Base-by-base conservation (phyloP, 1,140 invertebrate species). In the Drosophila mauritiana region DNA sequence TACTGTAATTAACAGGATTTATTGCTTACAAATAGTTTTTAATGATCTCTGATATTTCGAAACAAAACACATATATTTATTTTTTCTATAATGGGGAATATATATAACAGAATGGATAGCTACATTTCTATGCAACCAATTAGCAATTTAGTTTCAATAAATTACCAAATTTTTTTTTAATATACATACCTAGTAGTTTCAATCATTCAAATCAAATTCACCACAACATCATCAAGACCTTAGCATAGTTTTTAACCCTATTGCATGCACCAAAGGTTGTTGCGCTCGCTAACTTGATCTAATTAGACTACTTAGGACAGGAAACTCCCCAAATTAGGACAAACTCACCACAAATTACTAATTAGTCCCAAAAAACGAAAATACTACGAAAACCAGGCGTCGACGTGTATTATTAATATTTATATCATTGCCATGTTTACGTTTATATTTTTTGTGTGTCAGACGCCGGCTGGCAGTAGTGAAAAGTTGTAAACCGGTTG, bases 401-500 rank as follows among this genome's bases (percentile, higher is more conserved):
- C 27, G 27, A 31, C 31, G 17, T 34, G 48, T 8, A 25, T 36
- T 51, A 27, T 64, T 64, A 52, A 65, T 65, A 67, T 43, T 65
- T 42, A 34, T 27, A 42, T 27, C 4, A 67, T 51, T 42, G 22
- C 11, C 11, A 27, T 56, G 17, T 56, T 54, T 56, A 48, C 37
- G 10, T 13, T 46, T 25, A n/a, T 62, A 42, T 45, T 51, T 45
- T 51, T 73, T 34, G 22, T 20, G 64, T 64, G 57, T 46, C 59
- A 65, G 64, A 67, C 58, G 43, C 59, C 17, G 37, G 27, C 37
- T n/a, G 59, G 46, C n/a, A 65, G 8, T n/a, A 15, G 12, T 34
- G 43, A 75, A 59, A 72, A 68, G 54, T 48, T 59, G 61, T 27
- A 40, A 76, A 76, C 73, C 73, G 72, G 73, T 76, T 76, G 46